Evolutionary conservation across 2,797 vertebrate species (phyloP).

Genomic region (Coccyzus lansbergi): DNA sequence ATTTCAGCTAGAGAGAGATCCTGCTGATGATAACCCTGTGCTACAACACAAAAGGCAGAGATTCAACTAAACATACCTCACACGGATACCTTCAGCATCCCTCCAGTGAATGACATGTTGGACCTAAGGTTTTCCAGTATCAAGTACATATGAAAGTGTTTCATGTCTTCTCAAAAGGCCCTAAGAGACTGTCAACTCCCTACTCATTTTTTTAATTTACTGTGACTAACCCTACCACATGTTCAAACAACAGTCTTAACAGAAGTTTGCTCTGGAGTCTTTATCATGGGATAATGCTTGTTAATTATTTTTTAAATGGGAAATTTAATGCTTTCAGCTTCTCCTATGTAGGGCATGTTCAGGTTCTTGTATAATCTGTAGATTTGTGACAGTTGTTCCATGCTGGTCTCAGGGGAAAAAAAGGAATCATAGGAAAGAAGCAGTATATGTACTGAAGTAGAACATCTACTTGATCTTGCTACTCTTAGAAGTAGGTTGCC

Average conservation of each 20-base stretch:
- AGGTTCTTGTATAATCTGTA: not conserved
- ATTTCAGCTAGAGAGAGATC: not conserved
- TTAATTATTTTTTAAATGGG: slow-evolving; percentile 35
- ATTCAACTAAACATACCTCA: slow-evolving; percentile 1
- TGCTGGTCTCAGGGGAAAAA: not conserved
- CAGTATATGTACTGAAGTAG: not conserved
- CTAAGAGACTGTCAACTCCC: not conserved
- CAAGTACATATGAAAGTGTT: not conserved
- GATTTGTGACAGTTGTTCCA: not conserved
- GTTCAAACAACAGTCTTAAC: slow-evolving; percentile 32
- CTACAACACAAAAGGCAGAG: slow-evolving; percentile 28
- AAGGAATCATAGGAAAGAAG: not conserved
- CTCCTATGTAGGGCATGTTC: not conserved
- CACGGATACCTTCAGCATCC: not conserved
- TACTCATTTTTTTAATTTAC: not conserved
- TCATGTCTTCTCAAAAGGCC: not conserved
- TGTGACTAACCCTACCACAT: slow-evolving; percentile 35
- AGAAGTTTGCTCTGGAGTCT: slow-evolving; percentile 21
- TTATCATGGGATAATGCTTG: not conserved
- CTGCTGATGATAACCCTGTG: slow-evolving; percentile 15
- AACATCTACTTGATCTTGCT: not conserved
- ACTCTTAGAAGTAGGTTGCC: not conserved
- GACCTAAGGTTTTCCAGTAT: not conserved
- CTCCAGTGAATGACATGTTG: not conserved
- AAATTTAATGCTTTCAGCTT: slow-evolving; percentile 27